Evolutionary conservation across 2,888 invertebrate species (phyloP).

Genomic region (Dynastes tityus): DNA sequence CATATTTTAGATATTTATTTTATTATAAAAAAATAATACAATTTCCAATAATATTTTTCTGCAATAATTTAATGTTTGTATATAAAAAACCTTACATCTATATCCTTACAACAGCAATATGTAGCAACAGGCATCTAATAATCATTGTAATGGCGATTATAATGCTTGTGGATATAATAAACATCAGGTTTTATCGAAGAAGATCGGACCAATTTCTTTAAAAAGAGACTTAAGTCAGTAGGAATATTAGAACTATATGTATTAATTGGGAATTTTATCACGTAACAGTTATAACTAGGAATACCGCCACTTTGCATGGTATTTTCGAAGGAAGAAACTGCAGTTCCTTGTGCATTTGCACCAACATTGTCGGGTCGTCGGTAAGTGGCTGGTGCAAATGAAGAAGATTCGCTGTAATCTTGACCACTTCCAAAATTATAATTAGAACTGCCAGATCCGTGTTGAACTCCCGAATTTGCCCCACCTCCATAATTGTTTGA

Average conservation of each 20-base stretch:
- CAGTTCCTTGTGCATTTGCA: not conserved
- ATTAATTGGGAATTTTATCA: constrained; percentile 14
- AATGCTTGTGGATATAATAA: constrained; percentile 5
- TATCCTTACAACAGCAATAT: not conserved
- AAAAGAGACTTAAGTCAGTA: constrained; percentile 7
- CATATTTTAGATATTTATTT: too few relatives aligned
- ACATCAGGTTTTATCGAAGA: not conserved
- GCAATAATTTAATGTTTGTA: too few relatives aligned
- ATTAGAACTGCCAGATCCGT: not conserved
- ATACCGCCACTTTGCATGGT: not conserved
- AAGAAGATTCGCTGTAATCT: constrained; percentile 1
- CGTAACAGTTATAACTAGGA: not conserved
- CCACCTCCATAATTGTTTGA: too few relatives aligned
- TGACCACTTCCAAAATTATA: not conserved
- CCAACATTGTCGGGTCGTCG: not conserved
- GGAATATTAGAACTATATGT: not conserved
- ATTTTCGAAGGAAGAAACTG: not conserved
- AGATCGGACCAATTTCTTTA: constrained; percentile 4
- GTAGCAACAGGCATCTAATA: not conserved
- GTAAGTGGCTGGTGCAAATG: constrained; percentile 10
- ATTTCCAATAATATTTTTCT: too few relatives aligned
- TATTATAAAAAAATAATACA: too few relatives aligned
- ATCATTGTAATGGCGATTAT: not conserved
- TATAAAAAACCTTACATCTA: not conserved
- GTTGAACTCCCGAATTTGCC: too few relatives aligned